A percentile compares a stretch with the other conserved stretches of the same genome.
phyloP scores from a whole-genome alignment of 1,140 invertebrate species.

The Oscheius sp. region DNA sequence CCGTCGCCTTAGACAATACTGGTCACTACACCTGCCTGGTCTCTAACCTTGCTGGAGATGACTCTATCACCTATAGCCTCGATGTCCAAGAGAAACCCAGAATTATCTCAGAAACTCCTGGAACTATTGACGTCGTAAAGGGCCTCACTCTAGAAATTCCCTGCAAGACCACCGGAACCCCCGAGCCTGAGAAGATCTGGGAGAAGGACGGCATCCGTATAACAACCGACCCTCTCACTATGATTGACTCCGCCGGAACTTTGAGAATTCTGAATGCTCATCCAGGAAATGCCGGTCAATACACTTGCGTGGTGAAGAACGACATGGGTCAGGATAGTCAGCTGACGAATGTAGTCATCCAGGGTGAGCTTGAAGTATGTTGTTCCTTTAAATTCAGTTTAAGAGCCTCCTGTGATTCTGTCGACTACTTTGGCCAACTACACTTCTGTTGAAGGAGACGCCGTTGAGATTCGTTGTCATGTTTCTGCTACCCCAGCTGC shows the following conservation, averaged over 20 bases:
- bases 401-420: slow-evolving; percentile 43
- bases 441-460: slow-evolving; percentile 35
- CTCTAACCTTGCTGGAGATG: slow-evolving; percentile 50
- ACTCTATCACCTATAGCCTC: slow-evolving; percentile 43
- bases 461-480: slow-evolving; percentile 33
- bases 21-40: slow-evolving; percentile 47
- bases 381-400: too few relatives aligned
- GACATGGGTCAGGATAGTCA: slow-evolving; percentile 70
- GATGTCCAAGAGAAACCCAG: slow-evolving; percentile 44
- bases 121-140: slow-evolving; percentile 42
- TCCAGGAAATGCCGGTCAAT: slow-evolving; percentile 70
- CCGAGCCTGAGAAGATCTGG: slow-evolving; percentile 62
- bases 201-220: slow-evolving; percentile 52
- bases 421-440: slow-evolving; percentile 32
- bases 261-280: slow-evolving; percentile 38
- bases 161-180: slow-evolving; percentile 64
- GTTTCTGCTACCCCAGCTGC: slow-evolving; percentile 38
- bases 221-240: neutral
- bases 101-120: slow-evolving; percentile 47
- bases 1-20: slow-evolving; percentile 43
- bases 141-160: slow-evolving; percentile 51
- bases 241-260: slow-evolving; percentile 36
- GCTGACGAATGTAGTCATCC: slow-evolving; percentile 65
- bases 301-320: slow-evolving; percentile 78
- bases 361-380: slow-evolving; percentile 9